Evolutionary conservation across 2,888 invertebrate genomes (phyloP), one percentile per base, ranked within the genome.

Genomic region (Stenolophus ochropezus): DNA sequence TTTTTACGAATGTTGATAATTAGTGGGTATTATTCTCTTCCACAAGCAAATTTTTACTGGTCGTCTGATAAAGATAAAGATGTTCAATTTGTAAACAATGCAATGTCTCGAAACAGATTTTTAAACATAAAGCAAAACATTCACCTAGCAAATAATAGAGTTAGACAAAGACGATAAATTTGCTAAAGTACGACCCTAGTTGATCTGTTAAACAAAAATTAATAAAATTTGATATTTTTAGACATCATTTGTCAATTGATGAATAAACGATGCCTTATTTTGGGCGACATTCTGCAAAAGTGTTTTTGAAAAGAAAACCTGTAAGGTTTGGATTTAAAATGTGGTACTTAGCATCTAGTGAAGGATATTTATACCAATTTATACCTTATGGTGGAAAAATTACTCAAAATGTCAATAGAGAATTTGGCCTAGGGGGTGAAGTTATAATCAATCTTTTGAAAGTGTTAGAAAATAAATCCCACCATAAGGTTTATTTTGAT

Each of bases 251-350:
- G 56, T 61, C 61, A 23, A 79, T 82, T 25, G 84, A 84, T 82
- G 84, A 83, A 61, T 74, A 82, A n/a, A 84, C 83, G 82, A 82
- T 83, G 20, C 84, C 83, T 16, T 84, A 84, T 23, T 83, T 82
- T 83, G 84, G 71, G 3, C 20, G 33, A 47, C 73, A 82, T 61
- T 47, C 80, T 18, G 14, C 53, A n/a, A 76, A 81, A 25, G 51
- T 81, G 81, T 77, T 69, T 42, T 81, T 83, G 69, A 80, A 73
- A 69, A 81, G 74, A 42, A 82, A 83, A 75, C 81, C 61, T 33
- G 69, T 82, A n/a, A 61, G 76, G 49, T 83, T 83, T 49, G 82
- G 76, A 2, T 82, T 42, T 11, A 71, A 71, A 25, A 6, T 71
- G n/a, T 81, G 83, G 78, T 82, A 56, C 61, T 65, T 82, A 69